Evolutionary conservation across 2,888 invertebrate genomes (phyloP), one percentile per base, ranked within the genome.

Genomic region (Zaprionus obscuricornis): DNA sequence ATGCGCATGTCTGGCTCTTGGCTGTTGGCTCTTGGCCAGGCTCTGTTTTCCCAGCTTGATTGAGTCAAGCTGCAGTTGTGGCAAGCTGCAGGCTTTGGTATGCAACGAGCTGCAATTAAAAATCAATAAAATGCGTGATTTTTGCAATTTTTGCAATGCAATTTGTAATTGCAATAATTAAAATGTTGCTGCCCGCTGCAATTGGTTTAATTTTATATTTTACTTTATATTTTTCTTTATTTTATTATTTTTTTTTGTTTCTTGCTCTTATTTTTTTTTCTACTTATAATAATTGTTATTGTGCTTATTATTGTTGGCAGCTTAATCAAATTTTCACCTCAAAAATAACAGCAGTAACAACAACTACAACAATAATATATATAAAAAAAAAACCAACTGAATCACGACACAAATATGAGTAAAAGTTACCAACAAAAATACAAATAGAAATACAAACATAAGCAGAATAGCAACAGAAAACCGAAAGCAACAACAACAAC

Each of bases 101-200:
- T 86, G 87, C 87, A 82, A 85, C 71, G 69, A 86, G 85, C 71
- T 73, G 87, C 86, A 85, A 85, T 85, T 85, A 85, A 85, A 85
- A 85, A 85, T 86, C 85, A 85, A 86, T 85, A 85, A 86, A 85
- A 85, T 82, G 81, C 83, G 81, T 85, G 81, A 82, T 85, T 85
- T 85, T 71, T 77, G 85, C 70, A 74, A 85, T 81, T 84, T 78
- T 77, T 68, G 70, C 76, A 66, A 59, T 70, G 82, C 77, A 84
- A 84, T 84, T 81, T 79, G 78, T 79, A 79, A 79, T 79, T 79
- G 78, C 84, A 62, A 84, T 74, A 84, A 79, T 84, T 84, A 79
- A 79, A 84, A 66, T 68, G 83, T 79, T 66, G 81, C 36, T 52
- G 8, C 17, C n/a, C n/a, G n/a, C n/a, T n/a, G n/a, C n/a, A n/a